phyloP scores from a whole-genome alignment of 1,140 invertebrate species.

The Macrobrachium nipponense region DNA sequence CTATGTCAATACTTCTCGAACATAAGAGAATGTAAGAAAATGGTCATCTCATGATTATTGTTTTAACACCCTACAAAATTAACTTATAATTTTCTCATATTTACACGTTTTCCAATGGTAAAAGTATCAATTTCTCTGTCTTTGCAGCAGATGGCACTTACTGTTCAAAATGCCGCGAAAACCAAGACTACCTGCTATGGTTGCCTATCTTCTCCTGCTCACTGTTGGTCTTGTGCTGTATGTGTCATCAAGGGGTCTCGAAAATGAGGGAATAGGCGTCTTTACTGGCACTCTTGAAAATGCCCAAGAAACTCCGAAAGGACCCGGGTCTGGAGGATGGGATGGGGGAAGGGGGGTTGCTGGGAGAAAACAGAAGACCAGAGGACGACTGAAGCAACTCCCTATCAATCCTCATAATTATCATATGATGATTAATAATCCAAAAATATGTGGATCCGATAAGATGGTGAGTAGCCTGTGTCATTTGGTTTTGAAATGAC shows the following conservation, averaged over 20 bases:
- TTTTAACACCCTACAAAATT: no score
- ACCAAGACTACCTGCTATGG: conserved; percentile 33
- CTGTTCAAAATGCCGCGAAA: conserved; percentile 37
- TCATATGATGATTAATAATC: conserved; percentile 48
- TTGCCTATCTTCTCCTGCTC: conserved; percentile 33
- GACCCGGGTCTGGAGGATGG: no score
- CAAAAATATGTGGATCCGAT: conserved; percentile 29
- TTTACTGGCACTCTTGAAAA: not conserved
- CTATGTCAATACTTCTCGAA: no score
- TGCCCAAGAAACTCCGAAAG: not conserved
- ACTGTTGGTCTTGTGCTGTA: conserved; percentile 36
- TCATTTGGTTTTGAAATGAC: no score
- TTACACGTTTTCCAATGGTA: no score
- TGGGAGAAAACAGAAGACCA: conserved; percentile 6
- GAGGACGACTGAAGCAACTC: conserved; percentile 26
- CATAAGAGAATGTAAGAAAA: no score
- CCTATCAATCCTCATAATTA: conserved; percentile 39
- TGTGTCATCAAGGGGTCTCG: conserved; percentile 25
- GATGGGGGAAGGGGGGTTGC: not conserved
- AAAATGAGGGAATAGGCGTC: conserved; percentile 11
- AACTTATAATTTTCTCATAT: no score
- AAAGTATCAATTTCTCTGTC: no score
- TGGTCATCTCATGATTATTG: no score
- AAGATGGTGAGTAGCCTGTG: no score
- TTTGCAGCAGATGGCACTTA: conserved; percentile 28